Evolutionary conservation across 2,113 vertebrate genomes (phyloP), one percentile per base, ranked within the genome.

Genomic region (Piliocolobus tephrosceles): DNA sequence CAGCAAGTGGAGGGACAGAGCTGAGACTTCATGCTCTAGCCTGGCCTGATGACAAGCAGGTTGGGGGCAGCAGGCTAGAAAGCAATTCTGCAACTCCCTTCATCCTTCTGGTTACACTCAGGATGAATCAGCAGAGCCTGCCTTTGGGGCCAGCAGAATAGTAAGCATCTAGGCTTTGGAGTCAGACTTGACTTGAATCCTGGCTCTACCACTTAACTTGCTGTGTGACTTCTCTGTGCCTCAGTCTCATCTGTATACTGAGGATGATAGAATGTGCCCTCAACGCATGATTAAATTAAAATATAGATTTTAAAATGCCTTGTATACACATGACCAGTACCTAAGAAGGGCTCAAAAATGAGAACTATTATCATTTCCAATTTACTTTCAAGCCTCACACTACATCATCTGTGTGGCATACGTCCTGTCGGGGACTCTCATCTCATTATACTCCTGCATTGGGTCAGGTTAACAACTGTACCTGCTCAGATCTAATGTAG

Each of bases 401-500:
- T 73, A 66, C 13, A 47, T 72, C 52, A 86, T 55, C 32, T 90
- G 35, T 80, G 55, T 52, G 73, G 38, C 32, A 13, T 14, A 30
- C 12, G 90, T 95, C 32, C 57, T 92, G 38, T 61, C 12, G 70
- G 57, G 17, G 80, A 52, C 78, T 96, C 96, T 96, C 3, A 16
- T 43, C 27, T 30, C 88, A 80, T 83, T 76, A 96, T 61, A 79
- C 82, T 88, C 92, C 47, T 27, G 1, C 27, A 32, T 5, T 61
- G 72, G 72, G 43, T 83, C 58, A 83, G 57, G 76, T 86, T 84
- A 91, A 35, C 5, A 58, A 93, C 97, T 4, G 0, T 25, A 55
- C 0, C 2, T 61, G 27, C 64, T 95, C 95, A 90, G 95, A 96
- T 97, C 73, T 88, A 97, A 98, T 92, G 90, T 52, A 96, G 92